Conservation (phyloP, 64 coral and sea anemone species). For the Stylophora pistillata region DNA sequence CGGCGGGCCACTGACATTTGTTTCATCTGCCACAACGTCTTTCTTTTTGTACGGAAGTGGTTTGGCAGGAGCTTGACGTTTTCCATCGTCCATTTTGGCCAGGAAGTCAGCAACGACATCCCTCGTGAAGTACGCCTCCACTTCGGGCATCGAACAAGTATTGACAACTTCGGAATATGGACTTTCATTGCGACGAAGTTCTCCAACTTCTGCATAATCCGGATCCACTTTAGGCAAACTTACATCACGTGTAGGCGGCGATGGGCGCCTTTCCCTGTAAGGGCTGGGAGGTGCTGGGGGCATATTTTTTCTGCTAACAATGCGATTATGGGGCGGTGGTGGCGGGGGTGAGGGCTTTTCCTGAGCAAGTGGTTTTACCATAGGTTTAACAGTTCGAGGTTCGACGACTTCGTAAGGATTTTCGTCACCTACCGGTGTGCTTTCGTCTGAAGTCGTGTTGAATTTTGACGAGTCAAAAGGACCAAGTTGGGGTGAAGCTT, state of each 20-base stretch:
- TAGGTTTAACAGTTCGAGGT: constrained; percentile 8
- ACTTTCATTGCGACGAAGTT: neutral
- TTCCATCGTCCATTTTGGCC: neutral
- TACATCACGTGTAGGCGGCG: neutral
- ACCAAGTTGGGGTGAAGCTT: neutral
- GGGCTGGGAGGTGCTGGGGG: neutral
- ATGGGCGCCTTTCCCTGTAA: constrained; percentile 14
- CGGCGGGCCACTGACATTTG: neutral
- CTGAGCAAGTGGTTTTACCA: neutral
- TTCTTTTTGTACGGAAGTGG: constrained; percentile 22
- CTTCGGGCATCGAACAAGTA: neutral
- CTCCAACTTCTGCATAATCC: constrained; percentile 18
- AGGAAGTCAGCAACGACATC: constrained; percentile 20
- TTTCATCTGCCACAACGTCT: neutral
- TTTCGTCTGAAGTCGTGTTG: neutral
- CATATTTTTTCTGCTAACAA: constrained; percentile 2
- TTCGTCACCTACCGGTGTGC: neutral
- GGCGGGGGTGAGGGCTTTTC: neutral
- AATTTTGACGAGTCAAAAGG: neutral
- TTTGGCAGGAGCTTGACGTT: constrained; percentile 19
- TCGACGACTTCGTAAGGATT: constrained; percentile 1
- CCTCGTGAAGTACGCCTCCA: constrained; percentile 7
- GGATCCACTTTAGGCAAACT: neutral
- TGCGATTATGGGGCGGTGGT: neutral
- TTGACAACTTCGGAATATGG: neutral